Percentiles rank a stretch among this genome's conserved stretches.
Conservation (phyloP, 2,113 vertebrate genomes). For the Isichthys henryi region DNA sequence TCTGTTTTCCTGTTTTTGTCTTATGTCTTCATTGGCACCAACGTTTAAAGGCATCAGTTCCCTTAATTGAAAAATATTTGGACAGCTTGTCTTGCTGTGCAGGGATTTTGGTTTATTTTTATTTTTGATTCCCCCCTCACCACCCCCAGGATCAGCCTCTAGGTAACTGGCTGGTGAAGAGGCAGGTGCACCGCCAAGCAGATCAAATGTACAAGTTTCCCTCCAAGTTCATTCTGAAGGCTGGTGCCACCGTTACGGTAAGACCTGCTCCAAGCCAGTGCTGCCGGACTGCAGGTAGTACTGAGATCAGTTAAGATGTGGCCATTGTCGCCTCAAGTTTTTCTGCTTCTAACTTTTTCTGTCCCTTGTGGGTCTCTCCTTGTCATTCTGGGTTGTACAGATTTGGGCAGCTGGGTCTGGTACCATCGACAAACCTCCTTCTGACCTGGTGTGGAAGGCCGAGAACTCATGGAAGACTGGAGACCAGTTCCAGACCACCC, state of each 20-base stretch:
- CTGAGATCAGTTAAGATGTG: neutral
- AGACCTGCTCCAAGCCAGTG: conserved; percentile 38
- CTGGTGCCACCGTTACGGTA: conserved; percentile 80
- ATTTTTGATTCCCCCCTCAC: neutral
- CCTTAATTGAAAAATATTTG: neutral
- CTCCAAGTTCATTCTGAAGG: conserved; percentile 79
- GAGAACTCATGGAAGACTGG: conserved; percentile 84
- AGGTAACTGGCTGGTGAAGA: conserved; percentile 86
- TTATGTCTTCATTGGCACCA: neutral
- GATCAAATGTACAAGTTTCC: conserved; percentile 73
- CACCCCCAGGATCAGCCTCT: conserved; percentile 73
- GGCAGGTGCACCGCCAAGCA: conserved; percentile 68
- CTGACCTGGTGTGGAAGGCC: conserved; percentile 84
- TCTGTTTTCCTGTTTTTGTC: neutral
- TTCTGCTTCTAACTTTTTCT: neutral
- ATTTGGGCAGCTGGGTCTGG: conserved; percentile 81
- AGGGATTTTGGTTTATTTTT: neutral
- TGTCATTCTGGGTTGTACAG: conserved; percentile 38
- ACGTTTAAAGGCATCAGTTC: neutral
- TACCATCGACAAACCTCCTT: conserved; percentile 74
- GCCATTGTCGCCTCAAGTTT: neutral
- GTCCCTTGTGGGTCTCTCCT: conserved; percentile 3
- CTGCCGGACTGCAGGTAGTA: neutral
- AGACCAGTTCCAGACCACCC: conserved; percentile 76
- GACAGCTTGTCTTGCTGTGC: neutral